Evolutionary conservation across 2,797 vertebrate species (phyloP).

Genomic region (Platalea minor): DNA sequence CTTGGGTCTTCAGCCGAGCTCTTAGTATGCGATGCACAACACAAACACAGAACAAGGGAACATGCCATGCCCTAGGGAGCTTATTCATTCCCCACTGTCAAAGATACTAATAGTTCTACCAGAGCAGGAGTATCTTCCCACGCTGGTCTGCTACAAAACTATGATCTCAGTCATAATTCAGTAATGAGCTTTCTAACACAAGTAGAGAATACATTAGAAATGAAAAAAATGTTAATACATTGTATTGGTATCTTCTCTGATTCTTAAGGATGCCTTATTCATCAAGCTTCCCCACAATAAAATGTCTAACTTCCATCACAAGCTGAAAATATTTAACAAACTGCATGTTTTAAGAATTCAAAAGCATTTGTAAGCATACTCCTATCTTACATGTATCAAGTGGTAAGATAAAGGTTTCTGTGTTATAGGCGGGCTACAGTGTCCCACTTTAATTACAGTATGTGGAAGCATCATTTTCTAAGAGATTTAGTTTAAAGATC

Average conservation of each 20-base stretch:
- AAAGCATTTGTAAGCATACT: neutral
- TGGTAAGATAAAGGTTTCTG: neutral
- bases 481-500: neutral
- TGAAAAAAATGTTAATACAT: neutral
- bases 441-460: neutral
- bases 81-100: neutral
- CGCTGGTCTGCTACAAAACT: neutral
- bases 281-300: neutral
- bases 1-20: neutral
- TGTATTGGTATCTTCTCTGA: neutral
- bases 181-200: neutral
- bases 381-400: neutral
- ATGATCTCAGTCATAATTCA: neutral
- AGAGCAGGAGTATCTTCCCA: neutral
- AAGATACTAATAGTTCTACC: neutral
- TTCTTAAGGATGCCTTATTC: neutral
- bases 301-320: neutral
- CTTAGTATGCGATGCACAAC: accelerated
- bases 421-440: neutral
- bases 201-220: neutral
- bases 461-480: neutral
- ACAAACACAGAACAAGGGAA: neutral
- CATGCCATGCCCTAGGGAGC: neutral
- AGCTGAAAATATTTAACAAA: neutral
- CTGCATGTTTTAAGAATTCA: neutral